Conservation (phyloP, 1,140 invertebrate species). For the Paraescarpia echinospica region DNA sequence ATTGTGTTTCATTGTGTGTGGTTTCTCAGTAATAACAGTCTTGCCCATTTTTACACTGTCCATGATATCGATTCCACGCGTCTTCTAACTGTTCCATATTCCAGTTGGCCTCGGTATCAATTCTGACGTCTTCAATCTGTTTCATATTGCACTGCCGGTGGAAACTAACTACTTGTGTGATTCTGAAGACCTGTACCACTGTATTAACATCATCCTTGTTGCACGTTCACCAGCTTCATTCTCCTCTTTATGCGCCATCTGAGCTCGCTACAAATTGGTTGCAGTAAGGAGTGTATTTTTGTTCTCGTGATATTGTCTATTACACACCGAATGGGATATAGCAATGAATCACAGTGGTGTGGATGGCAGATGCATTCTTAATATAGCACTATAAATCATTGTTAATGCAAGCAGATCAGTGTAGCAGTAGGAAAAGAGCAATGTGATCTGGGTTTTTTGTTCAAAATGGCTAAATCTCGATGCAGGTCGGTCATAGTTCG, state of each 20-base stretch:
- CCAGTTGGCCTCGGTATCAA: background rate
- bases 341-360: background rate
- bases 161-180: background rate
- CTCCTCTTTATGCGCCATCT: background rate
- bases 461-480: no score
- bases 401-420: background rate
- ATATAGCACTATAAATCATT: background rate
- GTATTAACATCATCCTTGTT: background rate
- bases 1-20: background rate
- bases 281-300: background rate
- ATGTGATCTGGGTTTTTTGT: background rate
- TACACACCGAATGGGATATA: background rate
- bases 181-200: background rate
- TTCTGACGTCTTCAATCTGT: background rate
- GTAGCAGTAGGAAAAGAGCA: background rate
- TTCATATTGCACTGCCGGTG: background rate
- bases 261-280: background rate
- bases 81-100: background rate
- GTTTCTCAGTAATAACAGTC: background rate
- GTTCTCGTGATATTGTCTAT: background rate
- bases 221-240: background rate
- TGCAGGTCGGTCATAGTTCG: no score
- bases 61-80: background rate
- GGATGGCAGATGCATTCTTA: background rate
- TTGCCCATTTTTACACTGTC: no score